Evolutionary conservation across 2,888 invertebrate species (phyloP).

Genomic region (Ptycholaimellus sp.): DNA sequence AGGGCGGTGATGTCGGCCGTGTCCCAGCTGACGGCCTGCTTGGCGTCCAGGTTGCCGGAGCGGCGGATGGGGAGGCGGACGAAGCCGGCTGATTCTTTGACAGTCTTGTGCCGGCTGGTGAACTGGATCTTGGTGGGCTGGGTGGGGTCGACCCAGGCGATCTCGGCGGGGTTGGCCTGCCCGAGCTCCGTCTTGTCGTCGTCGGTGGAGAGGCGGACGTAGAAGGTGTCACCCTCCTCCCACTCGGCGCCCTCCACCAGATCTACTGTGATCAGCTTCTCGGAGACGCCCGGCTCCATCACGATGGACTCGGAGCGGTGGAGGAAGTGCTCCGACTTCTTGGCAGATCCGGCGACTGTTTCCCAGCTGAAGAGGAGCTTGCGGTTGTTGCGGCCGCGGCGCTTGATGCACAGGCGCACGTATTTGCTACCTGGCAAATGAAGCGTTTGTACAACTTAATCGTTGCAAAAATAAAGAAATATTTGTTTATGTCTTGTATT

Average conservation of each 20-base stretch:
- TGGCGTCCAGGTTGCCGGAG: constrained; percentile 3
- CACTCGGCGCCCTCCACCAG: constrained; percentile 36
- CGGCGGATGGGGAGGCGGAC: constrained; percentile 10
- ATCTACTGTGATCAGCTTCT: constrained; percentile 32
- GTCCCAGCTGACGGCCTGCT: constrained; percentile 32
- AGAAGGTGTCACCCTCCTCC: constrained; percentile 40
- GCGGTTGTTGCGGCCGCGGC: constrained; percentile 11
- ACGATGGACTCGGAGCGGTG: constrained; percentile 32
- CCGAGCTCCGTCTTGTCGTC: constrained; percentile 30
- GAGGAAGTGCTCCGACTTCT: constrained; percentile 35
- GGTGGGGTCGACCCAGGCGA: constrained; percentile 10
- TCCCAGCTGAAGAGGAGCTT: constrained; percentile 28
- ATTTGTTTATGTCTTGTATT: constrained; percentile 1
- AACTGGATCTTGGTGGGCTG: constrained; percentile 10
- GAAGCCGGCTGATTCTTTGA: constrained; percentile 11
- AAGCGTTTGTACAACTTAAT: too few relatives aligned
- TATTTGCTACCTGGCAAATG: too few relatives aligned
- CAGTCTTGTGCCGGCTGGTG: constrained; percentile 12
- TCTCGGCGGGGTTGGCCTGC: constrained; percentile 16
- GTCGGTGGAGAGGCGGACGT: constrained; percentile 31
- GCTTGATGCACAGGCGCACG: constrained; percentile 9
- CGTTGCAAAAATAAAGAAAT: too few relatives aligned
- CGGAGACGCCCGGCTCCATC: constrained; percentile 33
- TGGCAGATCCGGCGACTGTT: constrained; percentile 38
- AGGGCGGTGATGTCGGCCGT: constrained; percentile 37